Evolutionary conservation across 2,797 vertebrate genomes (phyloP).

Genomic region (Simalia tracyae): DNA sequence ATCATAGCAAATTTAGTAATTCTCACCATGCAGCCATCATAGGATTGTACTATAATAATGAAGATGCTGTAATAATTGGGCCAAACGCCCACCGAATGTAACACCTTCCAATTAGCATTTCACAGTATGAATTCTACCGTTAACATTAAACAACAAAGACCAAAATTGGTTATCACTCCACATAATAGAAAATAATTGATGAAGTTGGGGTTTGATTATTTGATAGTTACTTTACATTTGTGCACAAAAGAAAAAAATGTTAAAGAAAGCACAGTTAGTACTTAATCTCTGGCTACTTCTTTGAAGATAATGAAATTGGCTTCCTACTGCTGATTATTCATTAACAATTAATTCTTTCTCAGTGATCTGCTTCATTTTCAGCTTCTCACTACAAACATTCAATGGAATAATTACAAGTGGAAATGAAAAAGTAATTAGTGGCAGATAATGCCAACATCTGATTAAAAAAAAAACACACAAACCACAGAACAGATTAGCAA

Average conservation of each 20-base stretch:
- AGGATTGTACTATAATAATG: slow-evolving; percentile 79
- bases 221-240: slow-evolving; percentile 80
- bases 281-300: slow-evolving; percentile 81
- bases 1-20: slow-evolving; percentile 64
- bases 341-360: slow-evolving; percentile 86
- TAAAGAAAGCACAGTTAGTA: slow-evolving; percentile 70
- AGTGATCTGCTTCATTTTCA: slow-evolving; percentile 83
- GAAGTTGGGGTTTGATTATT: slow-evolving; percentile 81
- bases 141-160: slow-evolving; percentile 80
- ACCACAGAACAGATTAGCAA: slow-evolving; percentile 71
- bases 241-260: slow-evolving; percentile 67
- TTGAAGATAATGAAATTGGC: slow-evolving; percentile 87
- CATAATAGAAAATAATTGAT: slow-evolving; percentile 84
- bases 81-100: slow-evolving; percentile 72
- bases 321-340: slow-evolving; percentile 86
- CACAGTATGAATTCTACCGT: slow-evolving; percentile 75
- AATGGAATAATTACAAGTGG: slow-evolving; percentile 82
- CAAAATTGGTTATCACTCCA: slow-evolving; percentile 77
- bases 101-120: slow-evolving; percentile 86
- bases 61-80: slow-evolving; percentile 79
- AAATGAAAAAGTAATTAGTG: slow-evolving; percentile 84
- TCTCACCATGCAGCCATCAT: slow-evolving; percentile 60
- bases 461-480: slow-evolving; percentile 63
- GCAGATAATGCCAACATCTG: slow-evolving; percentile 82
- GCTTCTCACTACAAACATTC: slow-evolving; percentile 81